Evolutionary conservation across 1,140 invertebrate genomes (phyloP).

Genomic region (Daktulosphaira vitifoliae): DNA sequence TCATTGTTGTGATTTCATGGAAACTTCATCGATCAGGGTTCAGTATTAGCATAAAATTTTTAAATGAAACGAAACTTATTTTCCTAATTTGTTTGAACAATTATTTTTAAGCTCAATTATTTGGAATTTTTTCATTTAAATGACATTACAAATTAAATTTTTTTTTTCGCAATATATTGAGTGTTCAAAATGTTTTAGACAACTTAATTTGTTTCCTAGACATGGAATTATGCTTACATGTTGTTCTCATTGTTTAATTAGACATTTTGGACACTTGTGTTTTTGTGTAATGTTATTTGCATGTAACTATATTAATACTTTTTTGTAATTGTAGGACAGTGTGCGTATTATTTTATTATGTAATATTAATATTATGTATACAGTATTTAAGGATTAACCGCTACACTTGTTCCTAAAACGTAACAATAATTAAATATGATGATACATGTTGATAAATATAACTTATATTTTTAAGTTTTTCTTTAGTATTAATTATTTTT

Average conservation of each 20-base stretch:
- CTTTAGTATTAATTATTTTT: conserved; percentile 24
- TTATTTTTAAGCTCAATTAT: conserved; percentile 30
- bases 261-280: not conserved
- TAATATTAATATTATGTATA: conserved; percentile 33
- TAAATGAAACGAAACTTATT: conserved; percentile 21
- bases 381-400: conserved; percentile 33
- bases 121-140: conserved; percentile 4
- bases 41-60: conserved; percentile 31
- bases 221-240: conserved; percentile 11
- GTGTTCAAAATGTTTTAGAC: not conserved
- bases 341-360: conserved; percentile 32
- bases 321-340: conserved; percentile 31
- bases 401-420: conserved; percentile 32
- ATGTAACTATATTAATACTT: conserved; percentile 24
- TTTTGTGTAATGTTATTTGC: conserved; percentile 15
- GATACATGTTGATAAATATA: conserved; percentile 2
- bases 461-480: conserved; percentile 6
- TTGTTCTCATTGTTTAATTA: conserved; percentile 8
- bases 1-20: conserved; percentile 33
- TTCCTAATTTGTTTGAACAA: conserved; percentile 31
- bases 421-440: not conserved
- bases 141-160: not conserved
- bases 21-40: conserved; percentile 32
- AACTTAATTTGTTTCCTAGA: conserved; percentile 19
- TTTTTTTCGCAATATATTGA: conserved; percentile 2